These are phyloP conservation scores for Poeciliopsis turrubarensis DNA, from an alignment of 2,113 vertebrate species.

Conservation along the genomic window DNA sequence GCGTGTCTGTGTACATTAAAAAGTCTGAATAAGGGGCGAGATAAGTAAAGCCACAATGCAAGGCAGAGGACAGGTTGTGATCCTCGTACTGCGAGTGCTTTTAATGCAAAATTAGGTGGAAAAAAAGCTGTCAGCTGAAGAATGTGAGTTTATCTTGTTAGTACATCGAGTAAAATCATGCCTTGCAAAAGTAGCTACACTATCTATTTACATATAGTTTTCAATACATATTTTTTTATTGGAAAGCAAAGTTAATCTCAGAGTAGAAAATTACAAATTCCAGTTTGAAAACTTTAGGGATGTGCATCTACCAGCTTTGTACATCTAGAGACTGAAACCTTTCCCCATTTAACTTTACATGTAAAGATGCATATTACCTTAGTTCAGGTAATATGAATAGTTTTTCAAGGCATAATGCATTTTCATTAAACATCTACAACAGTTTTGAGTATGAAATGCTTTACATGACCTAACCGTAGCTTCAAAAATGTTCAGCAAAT, in stretches of 20 bases:
- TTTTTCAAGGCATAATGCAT: neutral
- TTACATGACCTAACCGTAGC: neutral
- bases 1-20: slow-evolving; percentile 42
- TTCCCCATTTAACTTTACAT: too few species aligned
- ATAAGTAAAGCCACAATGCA: slow-evolving; percentile 36
- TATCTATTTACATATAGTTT: too few species aligned
- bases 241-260: neutral
- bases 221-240: neutral
- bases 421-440: too few species aligned
- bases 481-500: neutral
- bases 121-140: neutral
- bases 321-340: too few species aligned
- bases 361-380: too few species aligned
- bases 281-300: too few species aligned
- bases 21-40: slow-evolving; percentile 25
- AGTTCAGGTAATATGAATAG: neutral
- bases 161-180: neutral
- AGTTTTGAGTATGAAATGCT: neutral
- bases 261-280: too few species aligned
- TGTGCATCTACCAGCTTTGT: too few species aligned
- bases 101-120: slow-evolving; percentile 3
- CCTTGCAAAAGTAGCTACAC: neutral
- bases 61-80: slow-evolving; percentile 31
- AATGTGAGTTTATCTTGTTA: neutral
- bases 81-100: slow-evolving; percentile 53